phyloP scores from a whole-genome alignment of 1,140 invertebrate species.

The Homarus americanus region DNA sequence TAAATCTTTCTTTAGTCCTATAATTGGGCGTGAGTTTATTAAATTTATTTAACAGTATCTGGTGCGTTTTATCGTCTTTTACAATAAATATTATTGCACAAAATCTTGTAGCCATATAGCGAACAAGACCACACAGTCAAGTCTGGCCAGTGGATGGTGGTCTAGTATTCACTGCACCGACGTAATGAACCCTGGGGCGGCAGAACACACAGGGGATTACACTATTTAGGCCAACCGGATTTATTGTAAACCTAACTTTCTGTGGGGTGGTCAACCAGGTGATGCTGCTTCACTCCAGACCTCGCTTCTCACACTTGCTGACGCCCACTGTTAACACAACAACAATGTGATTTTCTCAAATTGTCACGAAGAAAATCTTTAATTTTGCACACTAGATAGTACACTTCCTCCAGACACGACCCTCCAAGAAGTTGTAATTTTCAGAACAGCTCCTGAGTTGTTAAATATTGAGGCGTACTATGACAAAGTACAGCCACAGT shows the following conservation, averaged over 20 bases:
- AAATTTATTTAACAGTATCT: background rate
- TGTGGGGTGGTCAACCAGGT: background rate
- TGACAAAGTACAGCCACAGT: background rate
- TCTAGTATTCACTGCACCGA: too few species aligned
- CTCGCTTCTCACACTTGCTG: too few species aligned
- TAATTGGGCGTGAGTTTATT: background rate
- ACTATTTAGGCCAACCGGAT: background rate
- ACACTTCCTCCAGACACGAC: background rate
- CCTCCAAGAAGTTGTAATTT: too few species aligned
- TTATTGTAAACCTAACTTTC: background rate
- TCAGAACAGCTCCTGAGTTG: too few species aligned
- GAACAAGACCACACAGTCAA: background rate
- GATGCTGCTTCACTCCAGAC: background rate
- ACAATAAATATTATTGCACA: background rate
- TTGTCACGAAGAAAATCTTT: background rate
- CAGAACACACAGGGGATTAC: background rate
- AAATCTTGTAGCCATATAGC: background rate
- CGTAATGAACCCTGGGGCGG: too few species aligned
- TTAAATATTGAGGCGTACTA: too few species aligned
- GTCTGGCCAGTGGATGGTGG: too few species aligned
- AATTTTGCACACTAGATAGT: background rate
- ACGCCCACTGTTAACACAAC: background rate
- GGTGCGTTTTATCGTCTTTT: background rate
- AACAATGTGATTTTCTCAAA: background rate
- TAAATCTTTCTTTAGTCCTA: slow-evolving; percentile 13